Evolutionary conservation across 2,113 vertebrate genomes (phyloP).

Genomic region (Pandion haliaetus): DNA sequence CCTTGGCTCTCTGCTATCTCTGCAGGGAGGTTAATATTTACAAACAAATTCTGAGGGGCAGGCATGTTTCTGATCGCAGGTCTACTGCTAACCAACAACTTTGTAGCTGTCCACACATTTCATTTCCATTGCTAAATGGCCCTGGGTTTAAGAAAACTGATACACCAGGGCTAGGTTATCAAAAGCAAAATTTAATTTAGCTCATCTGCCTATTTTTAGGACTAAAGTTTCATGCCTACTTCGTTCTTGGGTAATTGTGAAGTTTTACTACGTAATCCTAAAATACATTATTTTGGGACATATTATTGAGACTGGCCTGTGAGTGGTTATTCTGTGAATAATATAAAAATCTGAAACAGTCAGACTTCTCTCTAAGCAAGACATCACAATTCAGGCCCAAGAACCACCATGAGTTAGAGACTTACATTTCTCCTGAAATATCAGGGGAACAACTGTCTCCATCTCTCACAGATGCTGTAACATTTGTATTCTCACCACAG

Average conservation of each 20-base stretch:
- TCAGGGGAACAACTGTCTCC: background rate
- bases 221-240: background rate
- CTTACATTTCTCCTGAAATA: slow-evolving; percentile 44
- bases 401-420: background rate
- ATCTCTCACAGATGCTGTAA: background rate
- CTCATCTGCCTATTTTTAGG: background rate
- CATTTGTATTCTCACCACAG: slow-evolving; percentile 19
- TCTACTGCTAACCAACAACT: background rate
- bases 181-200: background rate
- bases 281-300: background rate
- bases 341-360: background rate
- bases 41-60: background rate
- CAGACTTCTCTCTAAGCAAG: background rate
- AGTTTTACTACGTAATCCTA: background rate
- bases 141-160: background rate
- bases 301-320: background rate
- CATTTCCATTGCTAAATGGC: background rate
- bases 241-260: background rate
- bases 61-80: background rate
- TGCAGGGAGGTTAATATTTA: background rate
- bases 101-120: background rate
- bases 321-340: background rate
- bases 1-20: background rate
- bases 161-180: background rate
- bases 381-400: background rate